Evolutionary conservation across 2,888 invertebrate genomes (phyloP).

Genomic region (Onthophagus sagittarius): DNA sequence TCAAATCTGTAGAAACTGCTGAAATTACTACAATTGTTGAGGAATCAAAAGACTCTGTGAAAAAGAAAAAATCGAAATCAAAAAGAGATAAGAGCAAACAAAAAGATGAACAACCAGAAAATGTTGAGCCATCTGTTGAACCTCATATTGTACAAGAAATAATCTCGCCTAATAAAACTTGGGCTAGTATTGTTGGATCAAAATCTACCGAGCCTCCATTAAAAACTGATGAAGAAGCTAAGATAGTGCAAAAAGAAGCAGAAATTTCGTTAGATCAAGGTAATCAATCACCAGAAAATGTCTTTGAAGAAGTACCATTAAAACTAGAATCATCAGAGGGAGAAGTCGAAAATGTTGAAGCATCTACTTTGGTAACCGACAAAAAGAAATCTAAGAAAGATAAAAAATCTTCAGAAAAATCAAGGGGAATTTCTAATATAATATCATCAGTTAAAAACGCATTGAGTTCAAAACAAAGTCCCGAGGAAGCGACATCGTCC

Average conservation of each 20-base stretch:
- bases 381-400: slow-evolving; percentile 28
- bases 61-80: not conserved
- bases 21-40: not conserved
- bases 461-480: slow-evolving; percentile 25
- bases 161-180: slow-evolving; percentile 33
- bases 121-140: not conserved
- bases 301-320: not conserved
- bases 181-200: slow-evolving; percentile 37
- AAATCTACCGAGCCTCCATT: slow-evolving; percentile 18
- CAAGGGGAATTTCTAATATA: slow-evolving; percentile 33
- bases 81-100: slow-evolving; percentile 2
- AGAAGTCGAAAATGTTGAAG: not conserved
- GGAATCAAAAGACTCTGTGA: not conserved
- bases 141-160: slow-evolving; percentile 25
- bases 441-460: slow-evolving; percentile 37
- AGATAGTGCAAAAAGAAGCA: slow-evolving; percentile 13
- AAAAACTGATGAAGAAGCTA: not conserved
- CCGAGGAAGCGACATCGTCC: slow-evolving; percentile 14
- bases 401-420: slow-evolving; percentile 29
- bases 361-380: slow-evolving; percentile 10
- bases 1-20: not conserved
- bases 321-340: not conserved
- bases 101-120: slow-evolving; percentile 7
- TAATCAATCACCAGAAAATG: not conserved
- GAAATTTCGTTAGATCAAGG: not conserved